phyloP scores from a whole-genome alignment of 2,113 vertebrate genomes.

The Rutilus rutilus region DNA sequence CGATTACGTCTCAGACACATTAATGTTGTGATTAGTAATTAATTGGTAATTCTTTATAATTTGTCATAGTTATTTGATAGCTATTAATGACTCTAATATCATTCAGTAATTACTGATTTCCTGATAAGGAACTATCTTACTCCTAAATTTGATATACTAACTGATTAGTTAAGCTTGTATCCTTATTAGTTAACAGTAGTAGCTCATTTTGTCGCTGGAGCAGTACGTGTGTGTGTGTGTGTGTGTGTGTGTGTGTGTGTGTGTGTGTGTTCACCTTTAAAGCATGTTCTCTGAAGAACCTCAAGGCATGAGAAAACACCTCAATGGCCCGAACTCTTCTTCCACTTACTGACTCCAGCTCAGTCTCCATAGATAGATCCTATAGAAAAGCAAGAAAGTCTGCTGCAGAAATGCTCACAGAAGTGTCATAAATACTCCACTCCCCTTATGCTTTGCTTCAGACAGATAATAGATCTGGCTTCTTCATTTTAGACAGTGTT shows the following conservation, averaged over 20 bases:
- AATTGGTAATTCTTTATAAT: no score
- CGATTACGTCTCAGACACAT: no score
- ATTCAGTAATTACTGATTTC: no score
- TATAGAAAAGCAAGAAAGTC: constrained; percentile 60
- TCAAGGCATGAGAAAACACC: constrained; percentile 89
- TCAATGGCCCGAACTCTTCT: constrained; percentile 86
- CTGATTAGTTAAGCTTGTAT: no score
- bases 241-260: background rate
- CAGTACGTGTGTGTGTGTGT: no score
- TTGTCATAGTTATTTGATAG: no score
- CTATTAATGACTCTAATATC: no score
- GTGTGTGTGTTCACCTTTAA: constrained; percentile 81
- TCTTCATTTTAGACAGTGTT: background rate
- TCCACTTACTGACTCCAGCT: constrained; percentile 90
- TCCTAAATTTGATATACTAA: no score
- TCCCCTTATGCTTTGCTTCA: background rate
- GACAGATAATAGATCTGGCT: background rate
- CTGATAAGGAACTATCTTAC: no score
- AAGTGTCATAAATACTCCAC: background rate
- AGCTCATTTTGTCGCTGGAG: no score
- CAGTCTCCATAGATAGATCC: constrained; percentile 85
- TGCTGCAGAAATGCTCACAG: constrained; percentile 33
- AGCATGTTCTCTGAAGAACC: constrained; percentile 91
- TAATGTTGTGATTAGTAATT: no score
- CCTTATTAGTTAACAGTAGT: no score